Evolutionary conservation across 2,888 invertebrate species (phyloP).

Genomic region (Andrena hattorfiana): DNA sequence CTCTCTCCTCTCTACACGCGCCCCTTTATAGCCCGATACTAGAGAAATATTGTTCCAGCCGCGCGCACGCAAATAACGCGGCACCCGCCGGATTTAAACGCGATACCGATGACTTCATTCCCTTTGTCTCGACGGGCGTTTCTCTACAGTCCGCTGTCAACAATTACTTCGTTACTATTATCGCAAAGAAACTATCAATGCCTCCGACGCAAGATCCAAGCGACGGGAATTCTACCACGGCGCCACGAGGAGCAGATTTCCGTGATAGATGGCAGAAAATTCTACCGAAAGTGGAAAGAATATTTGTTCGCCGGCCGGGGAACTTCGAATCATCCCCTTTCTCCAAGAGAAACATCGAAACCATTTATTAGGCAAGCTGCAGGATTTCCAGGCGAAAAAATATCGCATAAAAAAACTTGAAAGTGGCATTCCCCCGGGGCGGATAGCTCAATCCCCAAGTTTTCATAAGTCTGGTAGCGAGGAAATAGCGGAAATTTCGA

Average conservation of each 20-base stretch:
- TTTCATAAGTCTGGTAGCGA: conserved; percentile 37
- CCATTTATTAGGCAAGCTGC: not conserved
- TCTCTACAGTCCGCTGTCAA: not conserved
- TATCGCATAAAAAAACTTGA: conserved; percentile 20
- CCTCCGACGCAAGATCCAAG: too few species aligned
- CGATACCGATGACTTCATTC: not conserved
- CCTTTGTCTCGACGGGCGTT: not conserved
- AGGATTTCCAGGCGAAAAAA: not conserved
- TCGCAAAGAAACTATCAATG: too few species aligned
- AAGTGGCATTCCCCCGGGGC: not conserved
- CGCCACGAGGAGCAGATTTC: too few species aligned
- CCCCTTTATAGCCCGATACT: conserved; percentile 53
- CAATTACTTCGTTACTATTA: not conserved
- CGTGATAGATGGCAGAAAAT: too few species aligned
- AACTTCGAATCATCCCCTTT: not conserved
- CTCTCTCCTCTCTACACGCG: conserved; percentile 44
- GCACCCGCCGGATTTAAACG: conserved; percentile 18
- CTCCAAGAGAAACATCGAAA: not conserved
- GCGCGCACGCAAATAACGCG: conserved; percentile 35
- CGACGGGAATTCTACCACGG: too few species aligned
- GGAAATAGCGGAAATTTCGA: conserved; percentile 1
- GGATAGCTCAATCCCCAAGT: not conserved
- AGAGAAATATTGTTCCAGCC: conserved; percentile 68
- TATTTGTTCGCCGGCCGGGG: not conserved
- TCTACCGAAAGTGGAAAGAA: not conserved